Conservation (phyloP, 2,797 vertebrate genomes). For the Protonibea diacanthus region DNA sequence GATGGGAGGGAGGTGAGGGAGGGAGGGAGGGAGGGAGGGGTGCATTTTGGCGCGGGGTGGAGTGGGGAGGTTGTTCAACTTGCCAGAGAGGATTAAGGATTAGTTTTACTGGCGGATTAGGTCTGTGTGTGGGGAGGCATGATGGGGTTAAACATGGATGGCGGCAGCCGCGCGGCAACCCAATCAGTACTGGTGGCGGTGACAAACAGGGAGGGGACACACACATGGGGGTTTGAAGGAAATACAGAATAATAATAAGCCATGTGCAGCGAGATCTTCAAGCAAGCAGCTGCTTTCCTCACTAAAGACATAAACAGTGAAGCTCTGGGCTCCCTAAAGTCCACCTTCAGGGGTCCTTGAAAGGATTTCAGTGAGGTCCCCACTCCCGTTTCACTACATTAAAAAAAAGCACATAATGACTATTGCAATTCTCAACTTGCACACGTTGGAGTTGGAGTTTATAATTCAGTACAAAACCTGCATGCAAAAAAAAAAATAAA, state of each 20-base stretch:
- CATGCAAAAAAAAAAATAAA: neutral
- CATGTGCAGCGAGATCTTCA: slow-evolving; percentile 52
- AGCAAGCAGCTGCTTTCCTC: slow-evolving; percentile 59
- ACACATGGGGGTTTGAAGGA: slow-evolving; percentile 30
- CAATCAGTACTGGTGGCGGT: slow-evolving; percentile 55
- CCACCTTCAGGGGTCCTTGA: slow-evolving; percentile 58
- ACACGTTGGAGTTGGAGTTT: neutral
- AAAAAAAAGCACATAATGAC: slow-evolving; percentile 30
- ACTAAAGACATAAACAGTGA: slow-evolving; percentile 2
- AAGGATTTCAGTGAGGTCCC: slow-evolving; percentile 32
- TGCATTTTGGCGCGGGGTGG: neutral
- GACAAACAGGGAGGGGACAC: neutral
- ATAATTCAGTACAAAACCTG: slow-evolving; percentile 18
- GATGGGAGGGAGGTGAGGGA: neutral
- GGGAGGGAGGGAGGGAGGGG: slow-evolving; percentile 1
- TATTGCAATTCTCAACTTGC: neutral
- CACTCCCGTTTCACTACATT: slow-evolving; percentile 12
- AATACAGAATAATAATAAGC: slow-evolving; percentile 26
- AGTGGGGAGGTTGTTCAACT: slow-evolving; percentile 65
- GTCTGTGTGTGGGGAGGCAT: slow-evolving; percentile 72
- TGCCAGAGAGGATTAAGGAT: slow-evolving; percentile 86
- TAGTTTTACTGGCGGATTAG: slow-evolving; percentile 86
- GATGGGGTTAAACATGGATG: slow-evolving; percentile 85
- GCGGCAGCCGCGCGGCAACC: slow-evolving; percentile 64
- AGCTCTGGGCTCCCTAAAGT: slow-evolving; percentile 35